Conservation (phyloP, 1,140 invertebrate species). For the Macrobrachium rosenbergii region DNA sequence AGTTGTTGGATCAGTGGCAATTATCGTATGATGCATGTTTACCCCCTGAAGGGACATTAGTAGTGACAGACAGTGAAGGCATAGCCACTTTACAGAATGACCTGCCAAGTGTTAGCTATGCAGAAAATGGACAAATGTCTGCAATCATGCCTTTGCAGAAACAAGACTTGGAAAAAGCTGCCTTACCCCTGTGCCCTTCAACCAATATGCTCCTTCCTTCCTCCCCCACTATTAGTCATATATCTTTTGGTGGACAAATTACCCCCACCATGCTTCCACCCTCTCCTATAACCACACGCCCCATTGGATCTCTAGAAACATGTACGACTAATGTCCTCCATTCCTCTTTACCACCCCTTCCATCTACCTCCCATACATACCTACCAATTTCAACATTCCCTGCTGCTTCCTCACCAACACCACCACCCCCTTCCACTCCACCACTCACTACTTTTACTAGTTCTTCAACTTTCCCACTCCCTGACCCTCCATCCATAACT, state of each 20-base stretch:
- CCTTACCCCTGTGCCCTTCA: slow-evolving; percentile 45
- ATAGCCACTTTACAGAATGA: neutral
- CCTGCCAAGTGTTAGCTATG: neutral
- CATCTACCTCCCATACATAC: slow-evolving; percentile 1
- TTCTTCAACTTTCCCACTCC: neutral
- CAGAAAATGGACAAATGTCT: slow-evolving; percentile 38
- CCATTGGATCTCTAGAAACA: neutral
- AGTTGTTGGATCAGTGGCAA: slow-evolving; percentile 53
- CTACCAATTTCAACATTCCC: neutral
- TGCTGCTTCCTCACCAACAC: neutral
- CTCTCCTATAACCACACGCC: slow-evolving; percentile 17
- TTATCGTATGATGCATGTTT: slow-evolving; percentile 54
- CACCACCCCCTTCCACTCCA: neutral
- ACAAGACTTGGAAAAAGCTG: slow-evolving; percentile 56
- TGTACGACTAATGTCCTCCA: neutral
- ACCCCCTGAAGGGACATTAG: slow-evolving; percentile 27
- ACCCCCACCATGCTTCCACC: neutral
- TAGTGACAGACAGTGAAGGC: slow-evolving; percentile 2
- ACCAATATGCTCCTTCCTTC: neutral
- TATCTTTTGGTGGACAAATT: too few species aligned
- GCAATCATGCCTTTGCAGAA: slow-evolving; percentile 27
- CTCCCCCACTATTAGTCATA: neutral
- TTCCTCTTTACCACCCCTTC: neutral
- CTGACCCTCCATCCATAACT: slow-evolving; percentile 19
- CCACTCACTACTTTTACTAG: neutral